Evolutionary conservation across 2,113 vertebrate species (phyloP), one percentile per base, ranked within the genome.

Genomic region (Clarias batrachus): DNA sequence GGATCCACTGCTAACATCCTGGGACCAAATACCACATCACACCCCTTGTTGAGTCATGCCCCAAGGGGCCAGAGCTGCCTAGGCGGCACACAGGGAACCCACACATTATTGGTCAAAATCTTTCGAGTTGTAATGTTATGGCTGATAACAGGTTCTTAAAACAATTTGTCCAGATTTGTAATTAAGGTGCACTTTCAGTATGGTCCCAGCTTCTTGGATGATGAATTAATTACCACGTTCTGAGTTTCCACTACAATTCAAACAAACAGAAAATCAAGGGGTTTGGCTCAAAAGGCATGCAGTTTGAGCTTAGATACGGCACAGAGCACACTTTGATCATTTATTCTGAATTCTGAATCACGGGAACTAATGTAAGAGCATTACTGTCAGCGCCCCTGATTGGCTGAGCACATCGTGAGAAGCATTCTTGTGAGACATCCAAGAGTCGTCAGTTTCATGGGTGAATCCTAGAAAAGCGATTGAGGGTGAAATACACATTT

Each of bases 241-340:
- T 56, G 74, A 54, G 56, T 33, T 60, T 59, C 19, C 30, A 62
- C 13, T 90, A 90, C 87, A 84, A 86, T 87, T 82, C 88, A 93
- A 92, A 89, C 90, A 92, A 92, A 92, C 87, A 90, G 52, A 90
- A 30, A 86, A 90, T 93, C 91, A 94, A 93, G 92, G 71, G 16
- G 21, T 85, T 52, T 9, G 60, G 23, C 84, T 83, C 33, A 33
- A 1, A 33, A 6, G 33, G 71, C 37, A 30, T 27, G 27, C 54
- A 11, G 30, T 30, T 37, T 74, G 48, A 25, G 68, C 66, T 84
- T 41, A 14, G 68, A 73, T 16, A 73, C 1, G 25, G 52, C 7
- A 4, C 82, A 71, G 54, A 83, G 25, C 11, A 60, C 56, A n/a
- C 68, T 84, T 84, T 74, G 68, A 71, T 83, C 52, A 71, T 59